Conservation (phyloP, 2,888 invertebrate species). For the Lasioglossum pauxillum region DNA sequence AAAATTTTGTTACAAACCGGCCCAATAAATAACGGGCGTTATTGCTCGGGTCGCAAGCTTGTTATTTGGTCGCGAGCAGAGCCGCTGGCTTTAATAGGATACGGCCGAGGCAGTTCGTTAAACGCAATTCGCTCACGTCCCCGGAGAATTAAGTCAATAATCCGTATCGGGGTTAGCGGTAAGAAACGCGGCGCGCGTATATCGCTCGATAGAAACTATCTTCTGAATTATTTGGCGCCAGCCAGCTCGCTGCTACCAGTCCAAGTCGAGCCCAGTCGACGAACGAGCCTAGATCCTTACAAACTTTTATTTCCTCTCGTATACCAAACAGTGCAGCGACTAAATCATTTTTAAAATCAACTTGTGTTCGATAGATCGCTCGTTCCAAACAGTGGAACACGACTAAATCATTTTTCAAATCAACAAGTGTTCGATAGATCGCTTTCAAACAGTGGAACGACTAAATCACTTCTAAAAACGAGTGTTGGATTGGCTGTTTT, state of each 20-base stretch:
- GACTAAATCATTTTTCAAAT: background rate
- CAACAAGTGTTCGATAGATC: background rate
- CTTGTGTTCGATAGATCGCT: background rate
- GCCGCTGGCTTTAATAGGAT: background rate
- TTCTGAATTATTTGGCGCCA: constrained; percentile 45
- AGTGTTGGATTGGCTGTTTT: background rate
- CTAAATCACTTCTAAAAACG: background rate
- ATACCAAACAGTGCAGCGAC: background rate
- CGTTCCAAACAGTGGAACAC: background rate
- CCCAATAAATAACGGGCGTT: background rate
- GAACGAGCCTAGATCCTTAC: background rate
- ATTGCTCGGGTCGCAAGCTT: background rate
- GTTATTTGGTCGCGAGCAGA: background rate
- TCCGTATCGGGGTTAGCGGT: constrained; percentile 40
- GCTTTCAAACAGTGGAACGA: background rate
- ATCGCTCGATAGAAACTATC: constrained; percentile 46
- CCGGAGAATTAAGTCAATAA: constrained; percentile 58
- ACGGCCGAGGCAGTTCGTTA: constrained; percentile 24
- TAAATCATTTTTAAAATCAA: background rate
- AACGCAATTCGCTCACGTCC: constrained; percentile 41
- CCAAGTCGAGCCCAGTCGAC: background rate
- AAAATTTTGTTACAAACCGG: background rate
- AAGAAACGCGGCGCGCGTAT: constrained; percentile 33
- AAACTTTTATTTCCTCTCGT: background rate
- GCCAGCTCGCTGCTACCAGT: constrained; percentile 24